phyloP scores from a whole-genome alignment of 2,888 invertebrate species.

The Chironomus tentans region DNA sequence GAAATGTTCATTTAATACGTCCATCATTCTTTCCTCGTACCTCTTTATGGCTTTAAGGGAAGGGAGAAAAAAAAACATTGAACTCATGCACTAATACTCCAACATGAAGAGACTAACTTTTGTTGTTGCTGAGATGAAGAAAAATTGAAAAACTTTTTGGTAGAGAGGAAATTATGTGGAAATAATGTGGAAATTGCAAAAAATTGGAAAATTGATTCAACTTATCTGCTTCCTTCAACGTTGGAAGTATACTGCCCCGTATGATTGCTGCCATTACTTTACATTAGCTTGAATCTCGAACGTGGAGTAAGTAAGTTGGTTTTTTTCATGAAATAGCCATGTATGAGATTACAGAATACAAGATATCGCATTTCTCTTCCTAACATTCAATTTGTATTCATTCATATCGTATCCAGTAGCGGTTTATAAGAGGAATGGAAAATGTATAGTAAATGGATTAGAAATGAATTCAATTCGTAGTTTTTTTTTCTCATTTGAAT shows the following conservation, averaged over 20 bases:
- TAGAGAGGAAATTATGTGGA: background rate
- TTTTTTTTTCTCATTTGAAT: too few relatives aligned
- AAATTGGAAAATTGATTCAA: background rate
- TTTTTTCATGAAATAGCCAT: background rate
- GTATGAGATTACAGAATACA: too few relatives aligned
- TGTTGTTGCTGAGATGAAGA: too few relatives aligned
- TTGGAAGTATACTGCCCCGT: background rate
- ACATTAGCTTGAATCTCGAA: background rate
- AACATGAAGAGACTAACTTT: too few relatives aligned
- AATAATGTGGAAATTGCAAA: background rate
- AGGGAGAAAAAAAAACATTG: background rate
- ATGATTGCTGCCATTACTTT: background rate
- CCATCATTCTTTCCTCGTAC: background rate
- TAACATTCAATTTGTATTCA: too few relatives aligned
- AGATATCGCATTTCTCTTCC: too few relatives aligned
- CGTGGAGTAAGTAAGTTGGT: background rate
- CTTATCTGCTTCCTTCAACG: background rate
- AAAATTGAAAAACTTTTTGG: background rate
- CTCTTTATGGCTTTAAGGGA: background rate
- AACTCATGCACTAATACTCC: too few relatives aligned
- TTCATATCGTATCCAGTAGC: too few relatives aligned
- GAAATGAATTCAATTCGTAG: too few relatives aligned
- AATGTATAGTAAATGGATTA: too few relatives aligned
- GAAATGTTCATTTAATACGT: background rate
- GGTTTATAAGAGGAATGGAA: too few relatives aligned